phyloP scores from a whole-genome alignment of 2,113 vertebrate species.

The Xiphorhynchus elegans region DNA sequence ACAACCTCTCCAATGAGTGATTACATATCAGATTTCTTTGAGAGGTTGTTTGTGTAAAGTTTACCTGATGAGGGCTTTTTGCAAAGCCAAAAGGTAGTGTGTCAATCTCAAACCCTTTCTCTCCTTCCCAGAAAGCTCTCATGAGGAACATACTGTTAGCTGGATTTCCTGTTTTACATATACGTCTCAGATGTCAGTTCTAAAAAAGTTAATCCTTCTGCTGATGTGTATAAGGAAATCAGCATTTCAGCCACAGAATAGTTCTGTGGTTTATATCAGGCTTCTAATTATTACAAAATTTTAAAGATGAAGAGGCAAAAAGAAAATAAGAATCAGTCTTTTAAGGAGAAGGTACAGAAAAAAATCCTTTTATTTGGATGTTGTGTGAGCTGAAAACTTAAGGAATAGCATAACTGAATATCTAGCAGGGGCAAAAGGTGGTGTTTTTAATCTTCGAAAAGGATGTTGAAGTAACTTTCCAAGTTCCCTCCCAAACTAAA shows the following conservation, averaged over 20 bases:
- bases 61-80: neutral
- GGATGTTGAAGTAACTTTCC: neutral
- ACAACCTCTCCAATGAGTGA: neutral
- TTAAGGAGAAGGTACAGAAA: neutral
- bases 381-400: neutral
- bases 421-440: neutral
- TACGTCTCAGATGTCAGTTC: neutral
- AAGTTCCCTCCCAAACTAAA: neutral
- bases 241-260: neutral
- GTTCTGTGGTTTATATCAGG: neutral
- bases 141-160: neutral
- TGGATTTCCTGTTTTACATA: neutral
- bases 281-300: neutral
- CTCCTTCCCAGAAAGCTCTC: neutral
- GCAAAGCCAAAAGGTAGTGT: neutral
- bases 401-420: neutral
- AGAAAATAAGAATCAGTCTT: neutral
- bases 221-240: neutral
- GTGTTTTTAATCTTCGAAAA: neutral
- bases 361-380: neutral
- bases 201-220: neutral
- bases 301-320: neutral
- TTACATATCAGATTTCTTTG: rapidly evolving
- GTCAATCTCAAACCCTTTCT: neutral
- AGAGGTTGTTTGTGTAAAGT: neutral